Evolutionary conservation across 2,888 invertebrate genomes (phyloP).

Genomic region (Lampropteryx suffumata): DNA sequence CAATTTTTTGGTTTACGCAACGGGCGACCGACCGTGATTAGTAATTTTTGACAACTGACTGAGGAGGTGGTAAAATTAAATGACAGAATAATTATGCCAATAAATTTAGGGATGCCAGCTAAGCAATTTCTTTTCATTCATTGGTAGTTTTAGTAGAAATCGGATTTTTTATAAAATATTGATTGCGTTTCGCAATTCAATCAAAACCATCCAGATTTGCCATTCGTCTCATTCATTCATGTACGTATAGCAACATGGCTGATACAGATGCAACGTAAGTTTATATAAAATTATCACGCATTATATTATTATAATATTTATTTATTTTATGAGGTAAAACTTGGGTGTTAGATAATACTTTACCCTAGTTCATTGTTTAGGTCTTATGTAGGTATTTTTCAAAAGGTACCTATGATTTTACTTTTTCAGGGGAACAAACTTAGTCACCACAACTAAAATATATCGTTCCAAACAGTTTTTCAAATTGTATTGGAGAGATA

Average conservation of each 20-base stretch:
- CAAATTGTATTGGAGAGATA: slow-evolving; percentile 55
- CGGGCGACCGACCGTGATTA: slow-evolving; percentile 41
- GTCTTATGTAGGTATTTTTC: too few relatives aligned
- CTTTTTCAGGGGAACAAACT: slow-evolving; percentile 56
- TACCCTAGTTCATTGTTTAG: too few relatives aligned
- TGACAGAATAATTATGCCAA: slow-evolving; percentile 18
- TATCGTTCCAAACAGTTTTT: slow-evolving; percentile 48
- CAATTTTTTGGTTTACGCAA: slow-evolving; percentile 39
- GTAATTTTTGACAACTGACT: slow-evolving; percentile 68
- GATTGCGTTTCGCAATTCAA: too few relatives aligned
- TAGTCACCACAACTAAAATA: slow-evolving; percentile 52
- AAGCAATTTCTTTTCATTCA: slow-evolving; percentile 33
- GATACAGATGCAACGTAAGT: slow-evolving; percentile 49
- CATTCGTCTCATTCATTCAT: too few relatives aligned
- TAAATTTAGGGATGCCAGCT: slow-evolving; percentile 30
- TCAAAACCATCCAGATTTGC: slow-evolving; percentile 10
- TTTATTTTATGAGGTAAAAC: too few relatives aligned
- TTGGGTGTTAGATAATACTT: too few relatives aligned
- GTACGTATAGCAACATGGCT: slow-evolving; percentile 33
- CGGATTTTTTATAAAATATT: too few relatives aligned
- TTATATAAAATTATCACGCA: neutral
- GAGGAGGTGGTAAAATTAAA: too few relatives aligned
- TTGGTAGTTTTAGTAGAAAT: neutral
- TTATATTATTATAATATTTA: too few relatives aligned
- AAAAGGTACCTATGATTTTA: slow-evolving; percentile 25